Evolutionary conservation across 2,888 invertebrate species (phyloP), one percentile per base, ranked within the genome.

Genomic region (Dermolepida albohirtum): DNA sequence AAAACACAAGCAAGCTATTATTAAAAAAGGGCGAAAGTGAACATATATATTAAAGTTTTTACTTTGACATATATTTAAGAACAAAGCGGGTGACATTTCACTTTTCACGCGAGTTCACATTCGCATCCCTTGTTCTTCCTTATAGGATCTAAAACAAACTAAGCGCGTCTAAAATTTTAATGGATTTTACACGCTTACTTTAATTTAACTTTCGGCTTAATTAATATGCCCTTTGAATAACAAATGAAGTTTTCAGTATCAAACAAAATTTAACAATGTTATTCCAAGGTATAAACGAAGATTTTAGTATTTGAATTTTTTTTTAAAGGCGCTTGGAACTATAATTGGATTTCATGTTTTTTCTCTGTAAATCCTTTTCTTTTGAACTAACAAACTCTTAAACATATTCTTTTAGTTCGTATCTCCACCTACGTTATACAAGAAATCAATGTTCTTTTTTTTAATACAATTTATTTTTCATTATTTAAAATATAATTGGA

Each of bases 191-290:
- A 59, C 43, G 44, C 29, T 59, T 44, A 44, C 44, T 44, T 44
- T 59, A 59, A 59, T 59, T 59, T 59, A n/a, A 14, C 27, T 44
- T 44, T 17, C 14, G 47, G 14, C 44, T 8, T 47, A 59, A 27
- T 27, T 44, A 59, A 59, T 44, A 29, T 47, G 29, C 54, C 14
- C 14, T 59, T 59, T 59, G 44, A 44, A 59, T 59, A 44, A 29
- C 43, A 59, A 22, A 44, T 27, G 59, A 43, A 59, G 29, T 59
- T 59, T 47, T 27, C 44, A 29, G 43, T 59, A 27, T 59, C n/a
- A 14, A 59, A 29, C 44, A 14, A 59, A 22, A 44, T 47, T 59
- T 5, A 44, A 59, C 34, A 34, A 34, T 34, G 34, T 34, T 34
- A 34, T 34, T 34, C 6, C 1, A 10, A 34, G 34, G 6, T 1